Evolutionary conservation across 2,113 vertebrate genomes (phyloP).

Genomic region (Asarcornis scutulata): DNA sequence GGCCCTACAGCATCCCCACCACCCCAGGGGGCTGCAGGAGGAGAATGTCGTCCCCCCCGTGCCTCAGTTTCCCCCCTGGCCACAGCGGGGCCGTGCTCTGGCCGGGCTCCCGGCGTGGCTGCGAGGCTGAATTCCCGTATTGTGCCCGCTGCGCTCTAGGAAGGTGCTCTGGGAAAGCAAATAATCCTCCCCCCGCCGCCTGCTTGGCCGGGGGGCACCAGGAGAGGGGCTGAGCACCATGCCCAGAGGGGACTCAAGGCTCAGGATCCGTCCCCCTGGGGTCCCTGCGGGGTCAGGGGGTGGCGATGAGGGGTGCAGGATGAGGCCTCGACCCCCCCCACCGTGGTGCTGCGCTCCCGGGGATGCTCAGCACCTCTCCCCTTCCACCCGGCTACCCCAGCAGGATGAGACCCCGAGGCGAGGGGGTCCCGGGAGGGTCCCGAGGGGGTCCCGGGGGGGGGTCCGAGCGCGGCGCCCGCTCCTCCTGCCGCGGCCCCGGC

Average conservation of each 20-base stretch:
- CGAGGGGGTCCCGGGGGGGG: too few relatives aligned
- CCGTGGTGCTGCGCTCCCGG: background rate
- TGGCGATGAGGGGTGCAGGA: too few relatives aligned
- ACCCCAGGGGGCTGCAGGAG: too few relatives aligned
- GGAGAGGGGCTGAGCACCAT: background rate
- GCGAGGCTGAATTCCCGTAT: slow-evolving; percentile 48
- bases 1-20: too few relatives aligned
- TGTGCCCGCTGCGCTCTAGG: slow-evolving; percentile 9
- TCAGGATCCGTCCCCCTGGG: background rate
- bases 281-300: background rate
- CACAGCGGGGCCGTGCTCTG: background rate
- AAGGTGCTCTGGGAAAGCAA: slow-evolving; percentile 69
- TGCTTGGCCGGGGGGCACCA: slow-evolving; percentile 32
- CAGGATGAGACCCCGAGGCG: background rate
- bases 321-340: fast-evolving
- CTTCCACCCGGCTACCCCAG: fast-evolving
- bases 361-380: background rate
- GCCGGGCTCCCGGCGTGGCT: slow-evolving; percentile 41
- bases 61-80: slow-evolving; percentile 39
- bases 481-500: background rate
- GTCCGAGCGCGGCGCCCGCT: background rate
- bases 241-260: background rate
- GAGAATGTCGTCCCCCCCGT: background rate
- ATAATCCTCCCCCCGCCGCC: background rate
- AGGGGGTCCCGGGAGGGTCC: too few relatives aligned